phyloP scores from a whole-genome alignment of 2,797 vertebrate genomes.

The Sitta carolinensis region DNA sequence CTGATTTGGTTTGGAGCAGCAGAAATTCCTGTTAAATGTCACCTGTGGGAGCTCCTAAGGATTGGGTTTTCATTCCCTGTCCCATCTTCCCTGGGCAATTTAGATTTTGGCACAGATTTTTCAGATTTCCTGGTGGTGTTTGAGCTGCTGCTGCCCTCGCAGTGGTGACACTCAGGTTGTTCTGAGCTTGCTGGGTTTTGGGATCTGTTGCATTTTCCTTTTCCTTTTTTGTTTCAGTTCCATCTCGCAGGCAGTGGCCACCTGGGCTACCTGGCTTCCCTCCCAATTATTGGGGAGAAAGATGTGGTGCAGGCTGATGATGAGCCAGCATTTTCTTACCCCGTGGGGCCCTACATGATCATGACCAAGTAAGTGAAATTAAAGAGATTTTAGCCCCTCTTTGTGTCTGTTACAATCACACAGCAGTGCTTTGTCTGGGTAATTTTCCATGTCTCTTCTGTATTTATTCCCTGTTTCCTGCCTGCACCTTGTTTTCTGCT shows the following conservation, averaged over 20 bases:
- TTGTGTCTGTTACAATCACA: background rate
- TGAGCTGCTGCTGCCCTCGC: background rate
- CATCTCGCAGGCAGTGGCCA: constrained; percentile 67
- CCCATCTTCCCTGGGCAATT: background rate
- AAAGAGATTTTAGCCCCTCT: background rate
- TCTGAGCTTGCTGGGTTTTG: background rate
- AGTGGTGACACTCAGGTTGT: background rate
- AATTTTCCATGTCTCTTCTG: fast-evolving
- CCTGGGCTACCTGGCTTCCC: constrained; percentile 75
- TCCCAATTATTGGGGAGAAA: constrained; percentile 80
- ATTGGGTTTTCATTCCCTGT: background rate
- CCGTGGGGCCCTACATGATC: constrained; percentile 76
- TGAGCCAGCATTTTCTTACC: constrained; percentile 78
- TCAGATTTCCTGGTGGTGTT: background rate
- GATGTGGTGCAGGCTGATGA: constrained; percentile 81
- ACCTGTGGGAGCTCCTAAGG: background rate
- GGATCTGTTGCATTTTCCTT: background rate
- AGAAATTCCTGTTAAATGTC: background rate
- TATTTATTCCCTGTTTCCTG: background rate
- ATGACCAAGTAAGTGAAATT: constrained; percentile 84
- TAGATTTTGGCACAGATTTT: background rate
- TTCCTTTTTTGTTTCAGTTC: constrained; percentile 71
- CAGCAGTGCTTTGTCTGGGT: background rate
- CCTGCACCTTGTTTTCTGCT: background rate
- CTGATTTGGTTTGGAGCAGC: background rate